Percentiles rank a stretch among this genome's conserved stretches.
Evolutionary conservation across 30 jellyfish, hydroid and myxozoan genomes (phyloP).

Genomic region (Chrysaora quinquecirrha): DNA sequence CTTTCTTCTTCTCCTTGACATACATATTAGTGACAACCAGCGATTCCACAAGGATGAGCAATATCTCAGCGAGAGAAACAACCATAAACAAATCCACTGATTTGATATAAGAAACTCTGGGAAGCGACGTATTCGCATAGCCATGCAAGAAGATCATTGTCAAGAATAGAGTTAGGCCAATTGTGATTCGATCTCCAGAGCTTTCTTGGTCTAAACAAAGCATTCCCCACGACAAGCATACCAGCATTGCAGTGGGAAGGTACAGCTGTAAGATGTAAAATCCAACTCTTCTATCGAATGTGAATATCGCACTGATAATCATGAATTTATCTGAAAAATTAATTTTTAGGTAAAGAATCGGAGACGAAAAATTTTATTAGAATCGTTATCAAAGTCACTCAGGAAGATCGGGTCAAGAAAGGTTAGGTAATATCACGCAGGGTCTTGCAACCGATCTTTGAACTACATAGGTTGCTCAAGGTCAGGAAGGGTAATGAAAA

Average conservation of each 20-base stretch:
- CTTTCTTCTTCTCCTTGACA: slow-evolving; percentile 1
- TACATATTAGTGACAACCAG: slow-evolving; percentile 27
- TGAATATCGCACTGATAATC: slow-evolving; percentile 17
- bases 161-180: slow-evolving; percentile 59
- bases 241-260: slow-evolving; percentile 71
- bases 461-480: too few relatives aligned
- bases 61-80: slow-evolving; percentile 34
- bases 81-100: slow-evolving; percentile 59
- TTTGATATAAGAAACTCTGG: slow-evolving; percentile 59
- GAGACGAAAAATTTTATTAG: too few relatives aligned
- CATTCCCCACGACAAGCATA: slow-evolving; percentile 56
- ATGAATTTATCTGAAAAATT: slow-evolving; percentile 32
- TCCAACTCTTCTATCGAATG: slow-evolving; percentile 56
- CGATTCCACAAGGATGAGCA: slow-evolving; percentile 48
- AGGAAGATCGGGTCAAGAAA: too few relatives aligned
- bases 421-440: too few relatives aligned
- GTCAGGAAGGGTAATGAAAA: too few relatives aligned
- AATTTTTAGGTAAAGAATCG: too few relatives aligned
- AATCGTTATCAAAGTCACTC: too few relatives aligned
- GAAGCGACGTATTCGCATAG: too few relatives aligned
- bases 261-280: slow-evolving; percentile 53
- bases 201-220: slow-evolving; percentile 34
- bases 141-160: slow-evolving; percentile 68
- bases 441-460: too few relatives aligned
- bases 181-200: slow-evolving; percentile 59